Conservation (phyloP, 2,888 invertebrate genomes). For the Cotesia congregata region DNA sequence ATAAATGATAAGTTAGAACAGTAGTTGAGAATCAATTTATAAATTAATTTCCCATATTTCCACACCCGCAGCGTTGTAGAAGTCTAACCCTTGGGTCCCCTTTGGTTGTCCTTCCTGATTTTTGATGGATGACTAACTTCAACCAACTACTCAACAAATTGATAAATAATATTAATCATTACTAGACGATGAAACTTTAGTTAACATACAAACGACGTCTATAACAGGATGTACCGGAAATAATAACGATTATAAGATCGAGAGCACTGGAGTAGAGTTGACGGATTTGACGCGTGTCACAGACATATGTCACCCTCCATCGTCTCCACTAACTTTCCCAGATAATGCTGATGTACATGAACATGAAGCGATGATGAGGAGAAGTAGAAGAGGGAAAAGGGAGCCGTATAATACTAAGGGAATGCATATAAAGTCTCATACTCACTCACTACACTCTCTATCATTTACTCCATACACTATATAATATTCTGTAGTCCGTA, state of each 20-base stretch:
- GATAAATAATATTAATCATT: neutral
- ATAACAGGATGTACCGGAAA: slow-evolving; percentile 27
- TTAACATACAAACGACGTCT: neutral
- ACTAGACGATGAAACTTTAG: neutral
- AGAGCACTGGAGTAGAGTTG: slow-evolving; percentile 42
- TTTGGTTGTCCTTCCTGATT: too few species aligned
- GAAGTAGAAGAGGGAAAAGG: too few species aligned
- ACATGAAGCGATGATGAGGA: neutral
- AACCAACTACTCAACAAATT: neutral
- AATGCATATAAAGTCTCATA: neutral
- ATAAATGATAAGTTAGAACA: too few species aligned
- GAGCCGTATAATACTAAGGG: neutral
- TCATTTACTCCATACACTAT: neutral
- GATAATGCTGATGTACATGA: slow-evolving; percentile 22
- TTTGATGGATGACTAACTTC: too few species aligned
- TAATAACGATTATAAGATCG: slow-evolving; percentile 14
- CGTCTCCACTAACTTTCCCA: neutral
- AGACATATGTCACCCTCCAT: slow-evolving; percentile 46
- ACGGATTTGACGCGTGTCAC: slow-evolving; percentile 49
- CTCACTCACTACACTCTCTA: neutral
- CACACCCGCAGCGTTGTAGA: too few species aligned
- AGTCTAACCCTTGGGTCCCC: too few species aligned
- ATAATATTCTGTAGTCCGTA: neutral
- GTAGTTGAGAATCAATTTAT: too few species aligned
- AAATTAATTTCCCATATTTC: too few species aligned